Conservation (phyloP, 2,113 vertebrate genomes). For the Hippocampus abdominalis region DNA sequence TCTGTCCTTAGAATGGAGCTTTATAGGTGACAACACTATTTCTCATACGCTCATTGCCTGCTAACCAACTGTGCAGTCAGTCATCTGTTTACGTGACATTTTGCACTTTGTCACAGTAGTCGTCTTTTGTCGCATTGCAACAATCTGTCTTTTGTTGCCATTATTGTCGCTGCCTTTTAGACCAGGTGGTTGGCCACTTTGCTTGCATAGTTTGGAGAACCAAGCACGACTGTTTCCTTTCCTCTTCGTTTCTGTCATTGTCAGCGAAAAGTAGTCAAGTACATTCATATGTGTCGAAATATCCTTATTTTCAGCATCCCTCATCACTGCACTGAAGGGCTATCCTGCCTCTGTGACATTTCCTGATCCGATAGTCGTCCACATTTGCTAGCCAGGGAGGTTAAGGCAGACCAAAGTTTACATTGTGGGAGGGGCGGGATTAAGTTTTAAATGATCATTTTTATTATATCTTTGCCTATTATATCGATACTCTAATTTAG, state of each 20-base stretch:
- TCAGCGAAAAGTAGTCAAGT: neutral
- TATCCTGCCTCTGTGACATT: too few relatives aligned
- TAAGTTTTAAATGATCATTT: neutral
- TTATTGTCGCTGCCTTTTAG: slow-evolving; percentile 32
- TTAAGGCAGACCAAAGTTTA: neutral
- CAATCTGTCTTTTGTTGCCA: slow-evolving; percentile 38
- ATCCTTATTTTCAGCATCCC: neutral
- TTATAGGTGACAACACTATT: neutral
- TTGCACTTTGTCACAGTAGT: slow-evolving; percentile 49
- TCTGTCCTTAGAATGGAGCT: neutral
- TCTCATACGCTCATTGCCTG: slow-evolving; percentile 19
- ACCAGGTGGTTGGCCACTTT: slow-evolving; percentile 20
- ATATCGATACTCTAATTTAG: too few relatives aligned
- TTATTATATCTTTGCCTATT: neutral
- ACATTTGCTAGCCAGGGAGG: neutral
- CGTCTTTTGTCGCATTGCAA: slow-evolving; percentile 39
- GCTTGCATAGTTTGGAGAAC: slow-evolving; percentile 3
- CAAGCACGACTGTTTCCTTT: slow-evolving; percentile 21
- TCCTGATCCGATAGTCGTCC: neutral
- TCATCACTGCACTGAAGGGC: neutral
- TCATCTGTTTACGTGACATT: slow-evolving; percentile 43
- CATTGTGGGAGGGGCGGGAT: neutral
- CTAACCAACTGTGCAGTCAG: slow-evolving; percentile 41
- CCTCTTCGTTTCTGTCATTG: slow-evolving; percentile 14
- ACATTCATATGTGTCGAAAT: neutral